Evolutionary conservation across 2,888 invertebrate genomes (phyloP), one percentile per base, ranked within the genome.

Genomic region (Mechanitis messenoides): DNA sequence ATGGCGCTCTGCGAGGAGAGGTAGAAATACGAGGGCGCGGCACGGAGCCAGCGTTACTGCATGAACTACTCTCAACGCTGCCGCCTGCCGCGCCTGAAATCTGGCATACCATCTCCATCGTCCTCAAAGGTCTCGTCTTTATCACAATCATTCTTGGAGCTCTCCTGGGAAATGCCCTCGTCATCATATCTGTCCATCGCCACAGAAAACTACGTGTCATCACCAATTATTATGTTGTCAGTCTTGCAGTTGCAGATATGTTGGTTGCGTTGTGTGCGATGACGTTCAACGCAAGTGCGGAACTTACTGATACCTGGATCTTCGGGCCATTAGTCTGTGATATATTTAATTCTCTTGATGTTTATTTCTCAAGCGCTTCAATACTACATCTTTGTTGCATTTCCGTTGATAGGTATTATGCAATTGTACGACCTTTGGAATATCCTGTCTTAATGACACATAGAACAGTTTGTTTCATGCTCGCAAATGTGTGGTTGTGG

Each of bases 151-250:
- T 98, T 77, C 91, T 96, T 61, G 94, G 96, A 69, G 98, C 98
- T 42, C 93, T 97, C 28, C 92, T 97, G 61, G 98, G 98, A 59
- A 98, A 98, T 91, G 95, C 97, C 2, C 91, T 98, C 69, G 98
- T 98, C 74, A 96, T 97, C 72, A 94, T 95, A 68, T 94, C 94
- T 74, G 96, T 96, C 35, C 93, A 95, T 70, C 91, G 95, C 55
- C 95, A 96, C 80, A 92, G 96, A 54, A 94, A 95, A 73, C 91
- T 97, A 2, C 91, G 97, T 55, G 96, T 96, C 68, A 95, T 97
- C 77, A 98, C 98, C 58, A 98, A 98, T 85, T 97, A 97, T 84
- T 98, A 98, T 91, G 97, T 98, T 69, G 98, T 98, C 72, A 97
- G 97, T 59, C 86, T 98, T 64, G 98, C 98, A 1, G 94, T 97